These are phyloP conservation scores for Linurgus olivaceus DNA, from an alignment of 2,797 vertebrate species.

Conservation along the genomic window DNA sequence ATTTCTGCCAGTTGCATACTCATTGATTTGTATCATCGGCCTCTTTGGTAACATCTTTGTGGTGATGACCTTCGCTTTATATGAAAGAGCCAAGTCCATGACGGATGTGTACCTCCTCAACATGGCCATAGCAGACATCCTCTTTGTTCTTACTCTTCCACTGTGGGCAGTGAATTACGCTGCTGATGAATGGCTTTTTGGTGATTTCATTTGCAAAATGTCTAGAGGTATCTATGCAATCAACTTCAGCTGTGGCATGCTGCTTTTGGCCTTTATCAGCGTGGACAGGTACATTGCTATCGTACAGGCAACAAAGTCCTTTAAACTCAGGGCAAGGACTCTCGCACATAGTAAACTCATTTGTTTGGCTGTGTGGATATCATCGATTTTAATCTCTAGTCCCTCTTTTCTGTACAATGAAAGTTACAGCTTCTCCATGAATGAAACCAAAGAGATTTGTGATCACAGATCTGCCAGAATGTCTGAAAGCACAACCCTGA, in stretches of 20 bases:
- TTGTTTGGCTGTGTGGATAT: slow-evolving; percentile 79
- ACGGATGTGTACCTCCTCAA: slow-evolving; percentile 90
- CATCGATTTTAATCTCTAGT: slow-evolving; percentile 78
- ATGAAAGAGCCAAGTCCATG: slow-evolving; percentile 89
- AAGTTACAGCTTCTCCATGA: slow-evolving; percentile 50
- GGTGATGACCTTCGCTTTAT: slow-evolving; percentile 85
- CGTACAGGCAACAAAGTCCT: slow-evolving; percentile 86
- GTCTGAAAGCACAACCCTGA: slow-evolving; percentile 46
- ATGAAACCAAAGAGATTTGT: slow-evolving; percentile 67
- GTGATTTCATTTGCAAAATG: slow-evolving; percentile 81
- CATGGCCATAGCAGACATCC: slow-evolving; percentile 87
- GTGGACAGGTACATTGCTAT: slow-evolving; percentile 90
- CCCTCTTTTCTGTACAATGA: slow-evolving; percentile 80
- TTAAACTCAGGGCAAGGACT: slow-evolving; percentile 77
- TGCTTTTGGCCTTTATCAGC: slow-evolving; percentile 89
- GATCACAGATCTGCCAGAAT: slow-evolving; percentile 67
- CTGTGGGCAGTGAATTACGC: slow-evolving; percentile 79
- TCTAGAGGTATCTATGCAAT: slow-evolving; percentile 84
- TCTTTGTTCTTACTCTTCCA: slow-evolving; percentile 87
- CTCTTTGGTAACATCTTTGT: slow-evolving; percentile 88
- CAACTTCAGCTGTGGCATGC: slow-evolving; percentile 90
- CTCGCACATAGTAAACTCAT: slow-evolving; percentile 74
- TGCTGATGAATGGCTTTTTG: slow-evolving; percentile 78
- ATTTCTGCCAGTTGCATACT: slow-evolving; percentile 72
- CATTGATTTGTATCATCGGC: slow-evolving; percentile 82